Conservation (phyloP, 2,888 invertebrate species). For the Plebejus melissa region DNA sequence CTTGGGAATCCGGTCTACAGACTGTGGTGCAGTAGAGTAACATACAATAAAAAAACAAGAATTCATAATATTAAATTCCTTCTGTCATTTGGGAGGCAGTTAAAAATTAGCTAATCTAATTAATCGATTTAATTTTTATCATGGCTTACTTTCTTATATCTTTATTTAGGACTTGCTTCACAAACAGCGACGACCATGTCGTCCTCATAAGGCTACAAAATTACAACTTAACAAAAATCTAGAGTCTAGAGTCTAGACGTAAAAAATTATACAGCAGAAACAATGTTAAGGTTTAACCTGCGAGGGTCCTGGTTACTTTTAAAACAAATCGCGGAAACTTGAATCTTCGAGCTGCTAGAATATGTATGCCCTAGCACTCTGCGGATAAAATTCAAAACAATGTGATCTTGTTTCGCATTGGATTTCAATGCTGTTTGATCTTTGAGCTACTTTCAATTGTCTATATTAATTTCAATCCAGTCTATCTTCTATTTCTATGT, state of each 20-base stretch:
- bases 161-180: no score
- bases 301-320: slow-evolving; percentile 35
- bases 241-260: not conserved
- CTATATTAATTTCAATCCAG: not conserved
- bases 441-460: not conserved
- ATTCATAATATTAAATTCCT: no score
- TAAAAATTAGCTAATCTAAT: no score
- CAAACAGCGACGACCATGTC: no score
- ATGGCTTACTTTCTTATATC: no score
- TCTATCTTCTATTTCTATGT: no score
- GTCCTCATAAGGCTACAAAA: no score
- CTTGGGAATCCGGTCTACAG: no score
- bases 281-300: slow-evolving; percentile 29
- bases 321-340: slow-evolving; percentile 42
- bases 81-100: not conserved
- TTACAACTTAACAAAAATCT: no score
- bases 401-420: slow-evolving; percentile 39
- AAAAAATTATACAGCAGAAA: slow-evolving; percentile 5
- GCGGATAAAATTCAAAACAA: slow-evolving; percentile 48
- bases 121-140: no score
- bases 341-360: slow-evolving; percentile 51
- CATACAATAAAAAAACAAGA: no score
- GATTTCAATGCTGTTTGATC: slow-evolving; percentile 28
- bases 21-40: no score
- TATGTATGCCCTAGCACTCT: slow-evolving; percentile 49